Percentiles rank a stretch among this genome's conserved stretches.
Conservation (phyloP, 2,797 vertebrate genomes). For the Halcyon chelicuti region DNA sequence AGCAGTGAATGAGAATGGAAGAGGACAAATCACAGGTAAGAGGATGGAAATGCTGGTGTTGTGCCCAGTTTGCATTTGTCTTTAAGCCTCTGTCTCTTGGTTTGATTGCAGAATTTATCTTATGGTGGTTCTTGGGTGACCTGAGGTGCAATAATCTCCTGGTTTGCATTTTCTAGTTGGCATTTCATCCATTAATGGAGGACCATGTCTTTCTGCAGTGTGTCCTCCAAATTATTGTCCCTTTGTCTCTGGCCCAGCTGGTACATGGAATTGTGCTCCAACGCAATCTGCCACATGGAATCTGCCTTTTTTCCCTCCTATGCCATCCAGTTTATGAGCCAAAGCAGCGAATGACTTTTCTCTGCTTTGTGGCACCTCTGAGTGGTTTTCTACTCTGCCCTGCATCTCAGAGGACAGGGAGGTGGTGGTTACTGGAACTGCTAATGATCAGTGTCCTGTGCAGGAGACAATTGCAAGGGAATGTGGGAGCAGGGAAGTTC, state of each 20-base stretch:
- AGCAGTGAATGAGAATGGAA: slow-evolving; percentile 92
- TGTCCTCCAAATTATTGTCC: neutral
- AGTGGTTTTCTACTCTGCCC: neutral
- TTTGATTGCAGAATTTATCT: neutral
- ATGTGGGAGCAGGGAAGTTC: neutral
- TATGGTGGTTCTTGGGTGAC: neutral
- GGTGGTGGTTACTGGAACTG: neutral
- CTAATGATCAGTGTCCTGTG: neutral
- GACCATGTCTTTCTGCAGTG: accelerated
- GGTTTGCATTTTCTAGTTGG: neutral
- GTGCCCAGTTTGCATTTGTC: neutral
- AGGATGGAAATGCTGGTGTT: neutral
- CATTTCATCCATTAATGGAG: neutral
- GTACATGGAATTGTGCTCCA: neutral
- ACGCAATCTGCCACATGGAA: neutral
- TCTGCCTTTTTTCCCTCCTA: neutral
- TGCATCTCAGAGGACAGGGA: neutral
- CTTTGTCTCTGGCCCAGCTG: neutral
- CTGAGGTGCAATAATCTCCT: neutral
- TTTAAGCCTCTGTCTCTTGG: neutral
- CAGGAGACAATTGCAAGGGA: neutral
- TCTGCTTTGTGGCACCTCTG: neutral
- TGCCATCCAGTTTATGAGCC: neutral
- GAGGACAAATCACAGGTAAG: slow-evolving; percentile 91
- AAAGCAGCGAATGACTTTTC: neutral